Base-by-base conservation (phyloP, 64 coral and sea anemone species). In the Montipora efflorescens region DNA sequence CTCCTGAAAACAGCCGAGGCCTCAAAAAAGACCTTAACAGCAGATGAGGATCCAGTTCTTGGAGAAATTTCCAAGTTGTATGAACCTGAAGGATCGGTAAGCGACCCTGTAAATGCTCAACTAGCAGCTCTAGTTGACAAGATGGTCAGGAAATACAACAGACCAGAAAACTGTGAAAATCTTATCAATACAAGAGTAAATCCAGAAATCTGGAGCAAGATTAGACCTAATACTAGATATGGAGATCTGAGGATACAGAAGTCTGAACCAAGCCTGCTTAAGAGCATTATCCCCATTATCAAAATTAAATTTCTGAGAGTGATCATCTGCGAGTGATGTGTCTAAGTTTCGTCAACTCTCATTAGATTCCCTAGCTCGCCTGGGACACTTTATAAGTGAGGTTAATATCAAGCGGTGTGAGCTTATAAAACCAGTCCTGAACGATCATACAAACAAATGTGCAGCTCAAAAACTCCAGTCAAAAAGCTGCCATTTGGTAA, bases 81-180 rank as follows among this genome's bases (percentile, higher is more conserved):
- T 47, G 88, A 90, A 66, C 67, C 88, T 47, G 75, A 90, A 67
- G 76, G 89, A 25, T 21, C 89, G 8, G 78, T 74, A 76, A 89
- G 25, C 43, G 51, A 71, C 16, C 87, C 87, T 44, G 67, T 89
- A 9, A 89, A 76, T 76, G 87, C 8, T 19, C 76, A 89, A 76
- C 22, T 89, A 49, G 87, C 87, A 18, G 13, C 46, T 14, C 22
- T 89, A 1, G 49, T 89, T 44, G 52, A 89, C 50, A 89, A 76
- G 75, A 89, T 89, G 71, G 87, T 89, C 44, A 89, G 76, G 72
- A 89, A 77, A 71, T 89, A 89, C 20, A 69, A 89, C 71, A 74
- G 69, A 47, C 87, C 70, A 7, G 87, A 55, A 19, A 88, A 88
- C 70, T 88, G 70, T 88, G 85, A 88, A 74, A 19, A 48, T 71